These are phyloP conservation scores for Iguana delicatissima DNA, from an alignment of 2,797 vertebrate species.

Conservation along the genomic window DNA sequence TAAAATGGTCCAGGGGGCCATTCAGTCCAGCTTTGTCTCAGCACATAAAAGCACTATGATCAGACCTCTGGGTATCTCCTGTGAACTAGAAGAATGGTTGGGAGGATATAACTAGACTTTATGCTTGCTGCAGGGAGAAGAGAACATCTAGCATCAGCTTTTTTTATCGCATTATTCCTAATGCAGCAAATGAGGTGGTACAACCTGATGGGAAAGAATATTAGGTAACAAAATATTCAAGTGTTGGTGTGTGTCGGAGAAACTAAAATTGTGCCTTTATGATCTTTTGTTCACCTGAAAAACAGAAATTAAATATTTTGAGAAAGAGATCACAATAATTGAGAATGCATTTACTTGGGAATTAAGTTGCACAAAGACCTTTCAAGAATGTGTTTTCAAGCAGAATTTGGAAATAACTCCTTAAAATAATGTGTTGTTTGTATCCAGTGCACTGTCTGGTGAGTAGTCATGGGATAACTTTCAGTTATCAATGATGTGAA, in stretches of 20 bases:
- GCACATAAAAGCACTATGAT: neutral
- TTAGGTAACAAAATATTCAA: neutral
- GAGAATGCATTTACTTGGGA: neutral
- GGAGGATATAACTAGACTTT: neutral
- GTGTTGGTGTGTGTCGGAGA: neutral
- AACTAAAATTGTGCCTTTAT: conserved; percentile 15
- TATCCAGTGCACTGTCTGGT: too few species aligned
- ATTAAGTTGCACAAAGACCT: neutral
- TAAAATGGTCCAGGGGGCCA: neutral
- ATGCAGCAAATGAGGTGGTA: neutral
- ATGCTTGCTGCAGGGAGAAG: neutral
- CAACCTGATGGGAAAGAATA: conserved; percentile 17
- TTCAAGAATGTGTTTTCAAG: neutral
- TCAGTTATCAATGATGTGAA: too few species aligned
- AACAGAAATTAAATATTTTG: conserved; percentile 3
- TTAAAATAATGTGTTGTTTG: neutral
- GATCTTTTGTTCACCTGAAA: neutral
- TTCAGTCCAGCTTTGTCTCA: neutral
- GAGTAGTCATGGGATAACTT: too few species aligned
- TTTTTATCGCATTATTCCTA: neutral
- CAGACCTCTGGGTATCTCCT: neutral
- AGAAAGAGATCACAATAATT: neutral
- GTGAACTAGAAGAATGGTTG: neutral
- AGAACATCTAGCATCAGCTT: neutral
- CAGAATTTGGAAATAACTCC: neutral